Base-by-base conservation (phyloP, 1,140 invertebrate genomes). In the Ectropis grisescens region DNA sequence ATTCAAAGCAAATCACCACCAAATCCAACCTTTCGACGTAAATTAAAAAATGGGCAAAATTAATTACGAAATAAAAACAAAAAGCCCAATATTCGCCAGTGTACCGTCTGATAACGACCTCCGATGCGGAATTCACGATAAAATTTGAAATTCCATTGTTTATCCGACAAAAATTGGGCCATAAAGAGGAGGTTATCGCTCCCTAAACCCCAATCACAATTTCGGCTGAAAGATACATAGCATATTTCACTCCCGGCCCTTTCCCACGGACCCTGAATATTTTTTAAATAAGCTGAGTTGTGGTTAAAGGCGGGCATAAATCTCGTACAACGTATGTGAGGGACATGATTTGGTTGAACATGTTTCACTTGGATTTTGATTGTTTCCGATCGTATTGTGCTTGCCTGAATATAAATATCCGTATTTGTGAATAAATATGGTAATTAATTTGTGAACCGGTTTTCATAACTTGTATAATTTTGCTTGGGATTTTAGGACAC, bases 191-290 rank as follows among this genome's bases (percentile, higher is more conserved):
- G 58, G 60, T 72, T 76, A 76, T 72, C 43, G 58, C 41, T 68
- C 68, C 66, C 68, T 44, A 47, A 62, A 44, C 64, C 53, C 66
- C 58, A 72, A 76, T 70, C 71, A 65, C 59, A 67, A 62, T 58
- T 60, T 65, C 41, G 38, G 47, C 38, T 48, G 52, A 58, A 50
- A 60, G 52, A 67, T 55, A 51, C 51, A 48, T 51, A 54, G 48
- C 46, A 50, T 66, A 61, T 61, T 57, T 54, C 34, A 47, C 45
- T 44, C 46, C n/a, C 12, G 25, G 34, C 41, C 25, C 30, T 15
- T 24, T 26, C 11, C 30, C 16, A 4, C 2, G 24, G 6, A 26
- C 3, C 24, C 10, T 26, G 10, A 26, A 33, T 30, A 38, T 48
- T 47, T 54, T 62, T 56, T 57, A 50, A 59, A 62, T 26, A 58